Conservation (phyloP, 2,888 invertebrate genomes). For the Drosophila putrida region DNA sequence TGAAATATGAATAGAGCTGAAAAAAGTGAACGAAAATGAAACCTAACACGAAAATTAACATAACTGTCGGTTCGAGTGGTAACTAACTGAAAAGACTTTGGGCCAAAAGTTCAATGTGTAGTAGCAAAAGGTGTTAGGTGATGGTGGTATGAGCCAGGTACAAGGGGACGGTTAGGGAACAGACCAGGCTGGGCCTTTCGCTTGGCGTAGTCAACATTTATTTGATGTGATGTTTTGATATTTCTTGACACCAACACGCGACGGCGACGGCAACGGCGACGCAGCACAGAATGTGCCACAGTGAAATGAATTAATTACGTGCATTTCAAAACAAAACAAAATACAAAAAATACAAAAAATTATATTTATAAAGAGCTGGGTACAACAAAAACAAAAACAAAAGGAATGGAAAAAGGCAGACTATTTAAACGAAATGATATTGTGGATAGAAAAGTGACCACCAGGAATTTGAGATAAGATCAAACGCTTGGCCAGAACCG, state of each 20-base stretch:
- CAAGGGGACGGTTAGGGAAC: slow-evolving; percentile 6
- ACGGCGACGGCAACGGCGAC: slow-evolving; percentile 49
- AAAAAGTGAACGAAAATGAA: slow-evolving; percentile 62
- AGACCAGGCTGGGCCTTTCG: slow-evolving; percentile 36
- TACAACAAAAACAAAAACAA: slow-evolving; percentile 43
- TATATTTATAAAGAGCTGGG: slow-evolving; percentile 11
- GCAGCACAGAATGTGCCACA: slow-evolving; percentile 47
- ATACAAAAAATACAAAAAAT: slow-evolving; percentile 32
- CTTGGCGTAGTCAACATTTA: slow-evolving; percentile 82
- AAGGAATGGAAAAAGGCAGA: slow-evolving; percentile 47
- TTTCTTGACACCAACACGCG: slow-evolving; percentile 85
- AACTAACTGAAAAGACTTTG: slow-evolving; percentile 47
- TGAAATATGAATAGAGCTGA: slow-evolving; percentile 68
- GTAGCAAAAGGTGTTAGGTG: slow-evolving; percentile 66
- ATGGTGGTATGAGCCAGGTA: slow-evolving; percentile 11
- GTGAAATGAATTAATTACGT: slow-evolving; percentile 84
- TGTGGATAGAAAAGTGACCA: slow-evolving; percentile 83
- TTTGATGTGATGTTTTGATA: slow-evolving; percentile 86
- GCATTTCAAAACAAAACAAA: slow-evolving; percentile 76
- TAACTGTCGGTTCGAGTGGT: slow-evolving; percentile 56
- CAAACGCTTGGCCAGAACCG: slow-evolving; percentile 66
- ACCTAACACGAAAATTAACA: slow-evolving; percentile 70
- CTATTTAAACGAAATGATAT: slow-evolving; percentile 83
- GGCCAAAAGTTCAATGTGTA: slow-evolving; percentile 49
- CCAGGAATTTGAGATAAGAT: slow-evolving; percentile 82